phyloP scores from a whole-genome alignment of 2,888 invertebrate species.

The Agriopis aurantiaria region DNA sequence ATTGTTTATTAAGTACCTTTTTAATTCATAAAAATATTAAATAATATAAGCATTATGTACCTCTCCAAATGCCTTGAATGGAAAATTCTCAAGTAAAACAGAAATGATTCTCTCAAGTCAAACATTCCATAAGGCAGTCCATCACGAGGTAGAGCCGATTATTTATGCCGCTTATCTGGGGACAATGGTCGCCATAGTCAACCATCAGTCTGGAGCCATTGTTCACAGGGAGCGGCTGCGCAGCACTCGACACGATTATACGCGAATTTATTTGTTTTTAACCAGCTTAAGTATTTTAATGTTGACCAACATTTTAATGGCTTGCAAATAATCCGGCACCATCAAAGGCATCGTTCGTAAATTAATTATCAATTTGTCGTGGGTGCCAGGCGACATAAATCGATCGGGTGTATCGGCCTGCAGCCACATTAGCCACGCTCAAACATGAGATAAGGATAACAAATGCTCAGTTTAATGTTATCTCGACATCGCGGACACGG shows the following conservation, averaged over 20 bases:
- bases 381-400: conserved; percentile 85
- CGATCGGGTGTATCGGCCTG: conserved; percentile 82
- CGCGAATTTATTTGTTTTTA: conserved; percentile 47
- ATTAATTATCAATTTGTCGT: conserved; percentile 87
- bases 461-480: conserved; percentile 86
- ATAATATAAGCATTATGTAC: too few species aligned
- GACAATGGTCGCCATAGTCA: conserved; percentile 68
- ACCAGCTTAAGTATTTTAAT: conserved; percentile 32
- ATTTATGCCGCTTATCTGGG: conserved; percentile 76
- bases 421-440: conserved; percentile 85
- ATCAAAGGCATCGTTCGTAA: conserved; percentile 80
- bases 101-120: conserved; percentile 59
- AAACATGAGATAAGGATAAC: conserved; percentile 83
- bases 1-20: too few species aligned
- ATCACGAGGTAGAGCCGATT: conserved; percentile 69
- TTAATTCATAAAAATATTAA: too few species aligned
- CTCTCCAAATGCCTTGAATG: too few species aligned
- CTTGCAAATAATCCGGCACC: conserved; percentile 82
- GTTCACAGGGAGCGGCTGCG: conserved; percentile 45
- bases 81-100: conserved; percentile 43
- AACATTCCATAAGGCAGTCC: conserved; percentile 62
- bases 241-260: conserved; percentile 42
- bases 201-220: conserved; percentile 67
- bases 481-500: conserved; percentile 84
- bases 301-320: conserved; percentile 44